Conservation (phyloP, 2,888 invertebrate species). For the Erynnis tages region DNA sequence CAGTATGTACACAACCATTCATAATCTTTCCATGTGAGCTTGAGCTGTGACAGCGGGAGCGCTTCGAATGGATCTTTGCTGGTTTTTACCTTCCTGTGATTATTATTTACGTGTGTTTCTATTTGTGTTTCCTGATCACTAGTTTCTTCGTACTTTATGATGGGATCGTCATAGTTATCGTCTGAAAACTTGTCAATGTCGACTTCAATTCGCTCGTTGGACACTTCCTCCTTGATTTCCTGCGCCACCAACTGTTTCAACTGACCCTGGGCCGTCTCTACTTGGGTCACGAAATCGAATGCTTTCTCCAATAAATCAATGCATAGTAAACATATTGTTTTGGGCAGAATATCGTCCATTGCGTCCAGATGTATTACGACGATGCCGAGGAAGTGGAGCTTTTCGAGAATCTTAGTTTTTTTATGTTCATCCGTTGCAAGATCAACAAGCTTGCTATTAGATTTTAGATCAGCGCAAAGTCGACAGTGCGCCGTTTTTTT, state of each 20-base stretch:
- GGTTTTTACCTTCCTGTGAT: constrained; percentile 32
- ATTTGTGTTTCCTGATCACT: background rate
- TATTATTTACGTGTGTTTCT: background rate
- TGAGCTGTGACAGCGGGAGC: constrained; percentile 47
- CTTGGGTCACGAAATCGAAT: constrained; percentile 48
- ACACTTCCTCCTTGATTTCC: constrained; percentile 34
- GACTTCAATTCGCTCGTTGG: too few species aligned
- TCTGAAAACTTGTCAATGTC: too few species aligned
- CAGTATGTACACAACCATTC: constrained; percentile 60
- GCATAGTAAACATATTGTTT: constrained; percentile 16
- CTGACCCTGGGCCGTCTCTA: constrained; percentile 53
- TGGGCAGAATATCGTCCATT: constrained; percentile 11
- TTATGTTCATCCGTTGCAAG: constrained; percentile 2
- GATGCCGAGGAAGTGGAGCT: background rate
- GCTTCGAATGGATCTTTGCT: background rate
- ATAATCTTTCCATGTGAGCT: constrained; percentile 58
- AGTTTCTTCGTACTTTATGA: background rate
- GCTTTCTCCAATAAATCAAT: constrained; percentile 41
- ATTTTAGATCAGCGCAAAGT: constrained; percentile 32
- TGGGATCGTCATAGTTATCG: background rate
- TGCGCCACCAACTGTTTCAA: constrained; percentile 41
- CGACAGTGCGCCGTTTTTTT: constrained; percentile 44
- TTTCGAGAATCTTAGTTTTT: background rate
- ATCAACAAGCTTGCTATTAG: background rate
- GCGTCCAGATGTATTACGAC: background rate